Evolutionary conservation across 2,888 invertebrate genomes (phyloP), one percentile per base, ranked within the genome.

Genomic region (Leptopilina syphax): DNA sequence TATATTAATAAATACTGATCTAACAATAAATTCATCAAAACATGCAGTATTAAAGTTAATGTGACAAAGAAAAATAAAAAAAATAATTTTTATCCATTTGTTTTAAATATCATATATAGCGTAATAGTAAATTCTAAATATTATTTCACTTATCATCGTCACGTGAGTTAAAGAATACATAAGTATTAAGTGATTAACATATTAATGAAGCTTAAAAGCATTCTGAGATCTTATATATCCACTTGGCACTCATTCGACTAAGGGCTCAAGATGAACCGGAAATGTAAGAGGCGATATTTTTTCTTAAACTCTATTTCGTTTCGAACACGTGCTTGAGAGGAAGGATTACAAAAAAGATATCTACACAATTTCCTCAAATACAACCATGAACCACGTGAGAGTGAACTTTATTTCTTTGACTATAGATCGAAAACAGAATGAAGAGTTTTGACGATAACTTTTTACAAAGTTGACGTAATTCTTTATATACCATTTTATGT

Each of bases 151-250:
- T 24, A 18, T 60, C 18, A 70, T 73, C 34, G 34, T 73, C 34
- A 24, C 13, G 10, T 3, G 13, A 34, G 54, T n/a, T n/a, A 8
- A 63, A 9, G 8, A 60, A 60, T 13, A 50, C 8, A 50, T 13
- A n/a, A 73, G 34, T 54, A 73, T 73, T 73, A 54, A 27, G 13
- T 13, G 50, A 73, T 73, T 73, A 73, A 13, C 70, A 73, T 73
- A 54, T 73, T 24, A 70, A 73, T 54, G 70, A 27, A 34, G 70
- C 57, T 73, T 73, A 57, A 57, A 70, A 50, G 24, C 50, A 54
- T 50, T 70, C 50, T 50, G 50, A 24, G 24, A 7, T 50, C 13
- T 24, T 12, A 54, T 12, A 34, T 34, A 73, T 73, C 70, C 54
- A 57, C 54, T 73, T 73, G n/a, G 8, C 57, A 54, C 70, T 27